A percentile compares a stretch with the other conserved stretches of the same genome.
Conservation (phyloP, 1,140 invertebrate species). For the Sycophila sp. region DNA sequence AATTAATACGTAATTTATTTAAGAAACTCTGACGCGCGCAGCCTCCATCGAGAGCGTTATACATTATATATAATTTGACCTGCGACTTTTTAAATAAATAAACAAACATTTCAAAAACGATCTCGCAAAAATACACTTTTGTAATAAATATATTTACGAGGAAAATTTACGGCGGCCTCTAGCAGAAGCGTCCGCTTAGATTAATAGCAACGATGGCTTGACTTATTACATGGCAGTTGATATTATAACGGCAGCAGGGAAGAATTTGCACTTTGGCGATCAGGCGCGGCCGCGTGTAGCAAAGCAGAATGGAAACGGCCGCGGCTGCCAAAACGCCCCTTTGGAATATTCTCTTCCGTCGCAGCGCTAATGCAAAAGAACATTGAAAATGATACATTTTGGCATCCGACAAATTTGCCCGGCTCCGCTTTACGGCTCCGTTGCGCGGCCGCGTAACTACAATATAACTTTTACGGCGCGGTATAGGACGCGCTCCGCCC, state of each 20-base stretch:
- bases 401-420: slow-evolving; percentile 20
- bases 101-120: too few relatives aligned
- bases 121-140: background rate
- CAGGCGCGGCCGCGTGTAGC: slow-evolving; percentile 23
- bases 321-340: slow-evolving; percentile 19
- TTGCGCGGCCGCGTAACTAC: too few relatives aligned
- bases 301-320: slow-evolving; percentile 5
- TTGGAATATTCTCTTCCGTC: slow-evolving; percentile 7
- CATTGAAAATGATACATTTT: slow-evolving; percentile 25
- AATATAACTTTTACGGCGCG: too few relatives aligned
- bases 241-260: background rate
- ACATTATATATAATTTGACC: too few relatives aligned
- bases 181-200: background rate
- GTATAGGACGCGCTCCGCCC: background rate
- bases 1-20: too few relatives aligned
- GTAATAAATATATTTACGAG: too few relatives aligned
- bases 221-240: background rate
- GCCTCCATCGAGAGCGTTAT: too few relatives aligned
- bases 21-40: too few relatives aligned
- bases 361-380: slow-evolving; percentile 33
- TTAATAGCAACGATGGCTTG: background rate
- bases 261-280: slow-evolving; percentile 29
- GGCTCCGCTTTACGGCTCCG: too few relatives aligned
- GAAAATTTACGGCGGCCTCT: too few relatives aligned
- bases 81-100: too few relatives aligned